Percentiles rank a stretch among this genome's conserved stretches.
Evolutionary conservation across 2,888 invertebrate genomes (phyloP).

Genomic region (Chorisops tibialis): DNA sequence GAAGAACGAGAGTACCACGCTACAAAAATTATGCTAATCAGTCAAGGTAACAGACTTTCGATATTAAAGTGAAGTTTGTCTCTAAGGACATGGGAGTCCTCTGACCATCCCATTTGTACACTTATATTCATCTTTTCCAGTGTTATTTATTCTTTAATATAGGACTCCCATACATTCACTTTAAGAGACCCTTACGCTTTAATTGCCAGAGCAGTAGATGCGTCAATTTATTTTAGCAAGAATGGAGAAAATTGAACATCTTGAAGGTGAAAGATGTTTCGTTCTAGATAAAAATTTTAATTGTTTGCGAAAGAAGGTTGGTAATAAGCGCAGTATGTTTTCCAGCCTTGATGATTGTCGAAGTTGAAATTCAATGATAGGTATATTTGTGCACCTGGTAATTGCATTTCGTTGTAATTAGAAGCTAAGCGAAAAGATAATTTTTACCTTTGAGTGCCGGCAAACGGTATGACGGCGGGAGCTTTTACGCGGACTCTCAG

Average conservation of each 20-base stretch:
- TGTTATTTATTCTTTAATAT: no score
- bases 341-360: background rate
- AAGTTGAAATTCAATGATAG: conserved; percentile 3
- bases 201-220: conserved; percentile 1
- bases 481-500: background rate
- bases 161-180: background rate
- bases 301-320: background rate
- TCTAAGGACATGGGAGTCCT: background rate
- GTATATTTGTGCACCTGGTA: conserved; percentile 19
- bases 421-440: conserved; percentile 10
- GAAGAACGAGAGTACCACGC: background rate
- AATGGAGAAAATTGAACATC: background rate
- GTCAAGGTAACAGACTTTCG: conserved; percentile 26
- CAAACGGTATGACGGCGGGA: background rate
- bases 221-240: background rate
- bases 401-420: conserved; percentile 14
- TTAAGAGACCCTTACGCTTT: background rate
- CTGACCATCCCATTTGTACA: background rate
- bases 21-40: conserved; percentile 30
- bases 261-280: conserved; percentile 10
- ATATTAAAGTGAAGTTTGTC: conserved; percentile 22
- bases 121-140: background rate
- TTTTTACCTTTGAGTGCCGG: background rate
- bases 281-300: conserved; percentile 24
- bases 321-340: conserved; percentile 10